Percentiles rank a stretch among this genome's conserved stretches.
Evolutionary conservation across 2,113 vertebrate genomes (phyloP).

Genomic region (Mystacornis crossleyi): DNA sequence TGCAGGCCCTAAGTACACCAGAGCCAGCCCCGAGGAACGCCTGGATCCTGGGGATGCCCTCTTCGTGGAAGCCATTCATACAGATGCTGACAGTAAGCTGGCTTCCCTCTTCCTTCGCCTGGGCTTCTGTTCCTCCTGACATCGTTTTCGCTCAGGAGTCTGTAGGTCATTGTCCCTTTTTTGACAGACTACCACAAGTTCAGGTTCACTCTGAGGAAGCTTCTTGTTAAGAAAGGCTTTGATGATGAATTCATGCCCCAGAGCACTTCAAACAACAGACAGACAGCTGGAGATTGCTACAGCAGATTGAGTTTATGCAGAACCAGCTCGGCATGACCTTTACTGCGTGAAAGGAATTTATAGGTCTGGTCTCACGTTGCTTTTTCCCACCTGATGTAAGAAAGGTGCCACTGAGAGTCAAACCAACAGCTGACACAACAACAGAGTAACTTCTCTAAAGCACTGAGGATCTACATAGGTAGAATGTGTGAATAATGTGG

Average conservation of each 20-base stretch:
- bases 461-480: neutral
- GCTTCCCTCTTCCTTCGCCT: neutral
- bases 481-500: neutral
- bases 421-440: neutral
- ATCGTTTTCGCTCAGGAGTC: neutral
- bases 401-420: neutral
- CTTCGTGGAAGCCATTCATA: slow-evolving; percentile 95
- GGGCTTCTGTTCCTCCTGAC: neutral
- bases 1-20: slow-evolving; percentile 90
- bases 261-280: neutral
- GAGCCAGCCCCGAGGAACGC: slow-evolving; percentile 82
- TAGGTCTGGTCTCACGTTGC: neutral
- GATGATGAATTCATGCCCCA: neutral
- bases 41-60: slow-evolving; percentile 90
- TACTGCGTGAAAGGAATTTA: neutral
- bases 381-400: neutral
- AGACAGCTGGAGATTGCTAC: neutral
- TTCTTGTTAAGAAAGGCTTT: neutral
- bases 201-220: neutral
- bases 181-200: neutral
- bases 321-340: neutral
- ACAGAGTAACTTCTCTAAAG: neutral
- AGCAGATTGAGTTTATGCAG: neutral
- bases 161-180: neutral
- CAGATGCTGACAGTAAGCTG: slow-evolving; percentile 91